phyloP scores from a whole-genome alignment of 2,797 vertebrate species.

The Etheostoma perlongum region DNA sequence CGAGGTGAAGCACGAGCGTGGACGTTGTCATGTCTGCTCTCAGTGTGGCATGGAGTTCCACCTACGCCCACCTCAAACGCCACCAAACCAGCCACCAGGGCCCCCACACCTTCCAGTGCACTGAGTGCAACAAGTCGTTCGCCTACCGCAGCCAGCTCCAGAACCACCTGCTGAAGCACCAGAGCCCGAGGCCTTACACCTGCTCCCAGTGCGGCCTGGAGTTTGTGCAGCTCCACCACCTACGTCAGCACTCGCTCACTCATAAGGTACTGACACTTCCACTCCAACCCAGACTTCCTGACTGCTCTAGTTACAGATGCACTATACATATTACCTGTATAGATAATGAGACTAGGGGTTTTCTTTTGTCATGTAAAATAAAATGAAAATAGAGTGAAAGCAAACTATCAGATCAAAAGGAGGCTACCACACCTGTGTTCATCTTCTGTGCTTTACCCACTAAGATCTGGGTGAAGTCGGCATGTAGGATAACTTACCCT shows the following conservation, averaged over 20 bases:
- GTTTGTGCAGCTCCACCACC: constrained; percentile 97
- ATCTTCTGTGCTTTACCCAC: constrained; percentile 37
- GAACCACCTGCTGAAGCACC: constrained; percentile 97
- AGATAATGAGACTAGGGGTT: neutral
- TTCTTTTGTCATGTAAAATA: constrained; percentile 11
- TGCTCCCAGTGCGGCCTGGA: constrained; percentile 98
- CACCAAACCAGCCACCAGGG: constrained; percentile 97
- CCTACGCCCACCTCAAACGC: constrained; percentile 96
- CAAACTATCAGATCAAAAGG: constrained; percentile 12
- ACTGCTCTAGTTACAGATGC: constrained; percentile 9
- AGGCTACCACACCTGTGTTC: constrained; percentile 30
- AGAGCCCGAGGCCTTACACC: constrained; percentile 95
- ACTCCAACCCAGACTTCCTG: constrained; percentile 9
- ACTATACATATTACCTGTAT: constrained; percentile 21
- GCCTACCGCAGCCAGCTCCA: constrained; percentile 98
- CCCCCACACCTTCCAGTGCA: constrained; percentile 95
- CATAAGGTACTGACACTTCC: constrained; percentile 89
- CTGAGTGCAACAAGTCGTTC: constrained; percentile 96
- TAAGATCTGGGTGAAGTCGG: constrained; percentile 40
- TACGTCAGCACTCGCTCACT: constrained; percentile 96
- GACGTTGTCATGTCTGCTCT: constrained; percentile 94
- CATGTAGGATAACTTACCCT: constrained; percentile 33
- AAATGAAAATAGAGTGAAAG: neutral
- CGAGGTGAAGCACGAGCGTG: constrained; percentile 95
- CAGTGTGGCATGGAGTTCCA: constrained; percentile 97